Base-by-base conservation (phyloP, 2,797 vertebrate genomes). In the Propithecus deckenii region DNA sequence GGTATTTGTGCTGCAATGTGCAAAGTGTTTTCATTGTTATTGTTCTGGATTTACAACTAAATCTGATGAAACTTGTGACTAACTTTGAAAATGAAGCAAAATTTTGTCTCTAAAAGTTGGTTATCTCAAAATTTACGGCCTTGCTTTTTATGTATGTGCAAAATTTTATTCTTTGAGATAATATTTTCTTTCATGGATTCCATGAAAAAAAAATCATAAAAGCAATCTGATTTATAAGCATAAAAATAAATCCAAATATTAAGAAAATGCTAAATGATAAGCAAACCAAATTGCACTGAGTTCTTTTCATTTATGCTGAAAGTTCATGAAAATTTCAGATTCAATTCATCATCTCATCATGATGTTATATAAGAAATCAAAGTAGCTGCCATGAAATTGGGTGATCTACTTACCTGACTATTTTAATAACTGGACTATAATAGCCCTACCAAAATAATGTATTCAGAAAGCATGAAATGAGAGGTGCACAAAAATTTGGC, bases 251-350 rank as follows among this genome's bases (percentile, higher is more conserved):
- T 65, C 38, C 41, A 89, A 86, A 80, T 72, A 50, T 59, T 57
- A 18, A 76, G 20, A 81, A 80, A 93, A 96, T 80, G n/a, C 35
- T 57, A 78, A 93, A 71, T 75, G 13, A 84, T 81, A 91, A 89
- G 28, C 35, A 81, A 94, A 46, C 25, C 3, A 92, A 76, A 78
- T 65, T 52, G 57, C 17, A 32, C 1, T 67, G 46, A 81, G 5
- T 76, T 91, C 30, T 95, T 84, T n/a, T 78, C 28, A 81, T 84
- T 55, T 43, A 38, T 52, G 22, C 28, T 55, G 84, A 20, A 80
- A 75, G 41, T 71, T 22, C 48, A 74, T 48, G 32, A 13, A 94
- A 69, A 89, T 81, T 91, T 52, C 52, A 91, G 8, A 22, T 65
- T 81, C 22, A 71, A 30, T n/a, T 65, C 12, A 71, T 48, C 48